Evolutionary conservation across 1,140 invertebrate species (phyloP).

Genomic region (Zaprionus davidi): DNA sequence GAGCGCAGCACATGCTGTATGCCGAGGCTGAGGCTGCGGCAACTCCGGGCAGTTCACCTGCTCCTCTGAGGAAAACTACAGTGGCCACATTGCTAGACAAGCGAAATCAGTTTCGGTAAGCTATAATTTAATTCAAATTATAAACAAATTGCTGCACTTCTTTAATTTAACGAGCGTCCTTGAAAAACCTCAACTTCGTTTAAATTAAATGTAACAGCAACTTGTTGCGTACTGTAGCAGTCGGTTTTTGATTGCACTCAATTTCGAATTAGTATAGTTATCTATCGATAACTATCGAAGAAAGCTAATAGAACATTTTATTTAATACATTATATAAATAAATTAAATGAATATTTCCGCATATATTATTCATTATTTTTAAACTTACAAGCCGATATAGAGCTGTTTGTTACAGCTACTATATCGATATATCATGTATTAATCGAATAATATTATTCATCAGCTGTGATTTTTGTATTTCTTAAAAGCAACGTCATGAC

Average conservation of each 20-base stretch:
- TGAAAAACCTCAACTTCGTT: background rate
- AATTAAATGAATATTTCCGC: background rate
- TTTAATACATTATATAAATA: background rate
- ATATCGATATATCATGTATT: background rate
- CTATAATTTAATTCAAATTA: background rate
- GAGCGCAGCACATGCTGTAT: slow-evolving; percentile 47
- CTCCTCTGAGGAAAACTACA: slow-evolving; percentile 41
- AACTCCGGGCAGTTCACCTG: slow-evolving; percentile 39
- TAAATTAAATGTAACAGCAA: slow-evolving; percentile 11
- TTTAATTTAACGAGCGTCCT: slow-evolving; percentile 5
- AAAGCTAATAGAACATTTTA: background rate
- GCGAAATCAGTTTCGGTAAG: slow-evolving; percentile 72
- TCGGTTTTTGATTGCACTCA: background rate
- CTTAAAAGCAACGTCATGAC: background rate
- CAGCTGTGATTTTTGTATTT: background rate
- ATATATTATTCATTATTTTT: background rate
- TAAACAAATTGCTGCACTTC: background rate
- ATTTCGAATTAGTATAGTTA: background rate
- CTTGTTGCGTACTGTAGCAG: slow-evolving; percentile 16
- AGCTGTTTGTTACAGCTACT: background rate
- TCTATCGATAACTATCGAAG: background rate
- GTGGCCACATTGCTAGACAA: slow-evolving; percentile 57
- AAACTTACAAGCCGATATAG: background rate
- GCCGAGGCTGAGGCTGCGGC: slow-evolving; percentile 15
- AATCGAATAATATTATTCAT: background rate